phyloP scores from a whole-genome alignment of 2,797 vertebrate species.

The Cossypha dichroa region DNA sequence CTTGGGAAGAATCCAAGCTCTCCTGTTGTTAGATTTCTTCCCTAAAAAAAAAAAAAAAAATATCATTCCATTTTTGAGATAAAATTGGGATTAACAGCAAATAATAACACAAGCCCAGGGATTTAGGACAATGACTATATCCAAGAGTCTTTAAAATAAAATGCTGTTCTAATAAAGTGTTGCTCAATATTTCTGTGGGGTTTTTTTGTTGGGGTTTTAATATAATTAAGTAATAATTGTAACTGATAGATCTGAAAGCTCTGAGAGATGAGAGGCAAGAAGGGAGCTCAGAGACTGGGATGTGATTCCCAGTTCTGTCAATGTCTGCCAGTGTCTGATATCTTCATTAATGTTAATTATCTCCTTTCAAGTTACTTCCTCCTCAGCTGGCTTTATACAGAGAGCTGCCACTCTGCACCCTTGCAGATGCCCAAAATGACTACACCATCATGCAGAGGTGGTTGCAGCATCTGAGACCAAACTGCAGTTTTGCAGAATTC shows the following conservation, averaged over 20 bases:
- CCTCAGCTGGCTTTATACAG: background rate
- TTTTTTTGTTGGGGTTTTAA: background rate
- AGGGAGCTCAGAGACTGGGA: background rate
- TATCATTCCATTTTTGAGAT: background rate
- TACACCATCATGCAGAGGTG: fast-evolving
- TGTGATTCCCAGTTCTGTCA: background rate
- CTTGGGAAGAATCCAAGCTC: slow-evolving; percentile 97
- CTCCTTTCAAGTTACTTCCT: background rate
- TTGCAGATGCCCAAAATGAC: background rate
- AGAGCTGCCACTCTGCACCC: background rate
- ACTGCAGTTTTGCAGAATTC: background rate
- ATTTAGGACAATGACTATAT: background rate
- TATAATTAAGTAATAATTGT: background rate
- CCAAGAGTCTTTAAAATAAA: background rate
- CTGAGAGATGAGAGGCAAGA: background rate
- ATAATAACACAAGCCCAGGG: fast-evolving
- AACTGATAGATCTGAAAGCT: background rate
- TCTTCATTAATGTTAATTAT: background rate
- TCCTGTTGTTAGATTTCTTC: slow-evolving; percentile 88
- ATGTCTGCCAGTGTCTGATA: background rate
- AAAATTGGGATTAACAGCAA: background rate
- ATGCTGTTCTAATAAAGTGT: background rate
- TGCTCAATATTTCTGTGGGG: background rate
- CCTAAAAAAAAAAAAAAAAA: slow-evolving; percentile 78
- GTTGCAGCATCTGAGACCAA: background rate